Conservation (phyloP, 2,113 vertebrate genomes). For the Tachuris rubrigastra region DNA sequence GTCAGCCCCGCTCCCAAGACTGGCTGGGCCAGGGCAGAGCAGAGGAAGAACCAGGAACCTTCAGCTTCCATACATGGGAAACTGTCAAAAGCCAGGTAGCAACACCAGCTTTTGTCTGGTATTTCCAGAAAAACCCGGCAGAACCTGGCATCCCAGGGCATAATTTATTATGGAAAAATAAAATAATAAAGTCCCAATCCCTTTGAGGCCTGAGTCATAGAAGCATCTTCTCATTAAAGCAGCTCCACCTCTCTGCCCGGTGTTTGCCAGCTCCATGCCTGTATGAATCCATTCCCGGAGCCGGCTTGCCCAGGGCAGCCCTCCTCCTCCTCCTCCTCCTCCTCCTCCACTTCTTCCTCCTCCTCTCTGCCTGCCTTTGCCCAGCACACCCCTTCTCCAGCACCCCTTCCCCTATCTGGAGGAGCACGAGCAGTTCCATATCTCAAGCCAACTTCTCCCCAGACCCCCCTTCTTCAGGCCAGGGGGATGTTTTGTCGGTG, state of each 20-base stretch:
- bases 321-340: neutral
- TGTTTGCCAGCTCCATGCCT: slow-evolving; percentile 48
- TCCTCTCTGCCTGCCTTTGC: neutral
- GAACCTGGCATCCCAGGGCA: slow-evolving; percentile 69
- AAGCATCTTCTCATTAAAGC: slow-evolving; percentile 75
- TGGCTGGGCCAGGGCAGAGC: neutral
- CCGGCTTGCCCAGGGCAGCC: slow-evolving; percentile 7
- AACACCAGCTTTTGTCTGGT: slow-evolving; percentile 66
- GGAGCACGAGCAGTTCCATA: neutral
- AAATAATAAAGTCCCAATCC: slow-evolving; percentile 76
- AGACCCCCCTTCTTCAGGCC: neutral
- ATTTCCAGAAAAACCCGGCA: slow-evolving; percentile 71
- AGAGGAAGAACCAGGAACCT: slow-evolving; percentile 25
- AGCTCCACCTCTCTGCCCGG: slow-evolving; percentile 63
- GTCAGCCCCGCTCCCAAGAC: neutral
- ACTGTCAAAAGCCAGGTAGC: slow-evolving; percentile 58
- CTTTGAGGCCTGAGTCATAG: slow-evolving; percentile 76
- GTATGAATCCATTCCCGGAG: slow-evolving; percentile 38
- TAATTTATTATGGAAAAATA: slow-evolving; percentile 79
- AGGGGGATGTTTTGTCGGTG: neutral
- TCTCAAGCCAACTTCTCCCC: neutral
- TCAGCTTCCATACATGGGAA: slow-evolving; percentile 51
- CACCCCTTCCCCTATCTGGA: neutral
- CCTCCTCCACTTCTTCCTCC: neutral
- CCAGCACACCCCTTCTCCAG: neutral